A percentile compares a stretch with the other conserved stretches of the same genome.
Conservation (phyloP, 2,888 invertebrate genomes). For the Amblyteles armatorius region DNA sequence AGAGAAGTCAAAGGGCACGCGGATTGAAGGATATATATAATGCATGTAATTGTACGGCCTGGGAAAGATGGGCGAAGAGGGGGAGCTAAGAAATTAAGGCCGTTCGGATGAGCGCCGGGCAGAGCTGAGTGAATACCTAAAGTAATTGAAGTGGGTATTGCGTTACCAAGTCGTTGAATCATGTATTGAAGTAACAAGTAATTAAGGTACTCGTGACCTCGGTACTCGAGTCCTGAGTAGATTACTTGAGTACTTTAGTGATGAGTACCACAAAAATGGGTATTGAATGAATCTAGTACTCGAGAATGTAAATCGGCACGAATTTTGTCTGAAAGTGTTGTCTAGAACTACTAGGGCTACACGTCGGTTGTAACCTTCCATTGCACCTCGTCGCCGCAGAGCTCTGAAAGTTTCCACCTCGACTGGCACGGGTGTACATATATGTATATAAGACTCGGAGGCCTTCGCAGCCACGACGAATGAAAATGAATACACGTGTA, state of each 20-base stretch:
- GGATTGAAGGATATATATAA: background rate
- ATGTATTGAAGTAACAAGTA: no score
- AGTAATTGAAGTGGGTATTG: background rate
- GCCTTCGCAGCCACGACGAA: conserved; percentile 4
- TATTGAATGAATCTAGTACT: background rate
- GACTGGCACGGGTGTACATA: background rate
- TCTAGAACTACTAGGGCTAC: conserved; percentile 10
- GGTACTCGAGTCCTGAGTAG: no score
- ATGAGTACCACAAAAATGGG: background rate
- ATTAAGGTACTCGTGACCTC: background rate
- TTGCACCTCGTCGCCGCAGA: conserved; percentile 44
- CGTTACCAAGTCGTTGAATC: background rate
- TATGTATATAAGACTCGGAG: conserved; percentile 1
- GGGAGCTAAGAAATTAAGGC: background rate
- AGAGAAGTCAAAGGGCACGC: background rate
- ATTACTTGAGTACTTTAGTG: background rate
- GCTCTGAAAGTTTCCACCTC: conserved; percentile 47
- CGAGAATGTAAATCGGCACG: background rate
- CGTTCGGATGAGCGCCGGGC: background rate
- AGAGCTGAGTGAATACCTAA: background rate
- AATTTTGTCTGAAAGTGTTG: no score
- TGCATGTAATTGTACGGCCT: background rate
- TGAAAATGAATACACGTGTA: conserved; percentile 16
- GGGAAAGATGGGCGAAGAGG: background rate
- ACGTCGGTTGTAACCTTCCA: conserved; percentile 26